Percentiles rank a stretch among this genome's conserved stretches.
phyloP scores from a whole-genome alignment of 2,797 vertebrate genomes.

The Paedocypris micromegethes region DNA sequence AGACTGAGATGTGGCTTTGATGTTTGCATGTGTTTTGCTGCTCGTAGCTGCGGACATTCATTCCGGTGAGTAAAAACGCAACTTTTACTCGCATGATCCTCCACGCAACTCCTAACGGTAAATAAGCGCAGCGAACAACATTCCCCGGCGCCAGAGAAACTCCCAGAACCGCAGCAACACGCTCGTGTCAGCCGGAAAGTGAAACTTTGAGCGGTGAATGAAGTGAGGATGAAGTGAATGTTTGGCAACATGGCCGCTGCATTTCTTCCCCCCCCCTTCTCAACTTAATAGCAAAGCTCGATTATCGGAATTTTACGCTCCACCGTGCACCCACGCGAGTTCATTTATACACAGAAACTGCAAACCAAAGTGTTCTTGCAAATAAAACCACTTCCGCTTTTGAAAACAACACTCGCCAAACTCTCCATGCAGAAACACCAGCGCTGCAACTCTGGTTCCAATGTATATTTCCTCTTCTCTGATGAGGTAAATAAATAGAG shows the following conservation, averaged over 20 bases:
- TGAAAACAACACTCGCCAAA: conserved; percentile 14
- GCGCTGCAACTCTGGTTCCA: not conserved
- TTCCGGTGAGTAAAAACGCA: conserved; percentile 36
- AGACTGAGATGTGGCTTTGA: conserved; percentile 10
- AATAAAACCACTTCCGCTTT: not conserved
- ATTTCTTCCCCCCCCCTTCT: conserved; percentile 5
- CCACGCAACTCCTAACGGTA: not conserved
- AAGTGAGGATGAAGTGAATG: conserved; percentile 19
- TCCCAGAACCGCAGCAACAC: not conserved
- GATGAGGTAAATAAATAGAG: not conserved
- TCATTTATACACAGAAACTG: not conserved
- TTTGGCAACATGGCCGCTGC: conserved; percentile 42
- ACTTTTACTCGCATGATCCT: conserved; percentile 10
- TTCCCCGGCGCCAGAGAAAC: too few relatives aligned
- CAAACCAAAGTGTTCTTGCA: not conserved
- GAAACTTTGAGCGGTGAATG: conserved; percentile 7
- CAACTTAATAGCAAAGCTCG: not conserved
- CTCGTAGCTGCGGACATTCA: conserved; percentile 31
- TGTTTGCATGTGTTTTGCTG: conserved; percentile 8
- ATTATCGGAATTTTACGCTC: not conserved
- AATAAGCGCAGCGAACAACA: not conserved
- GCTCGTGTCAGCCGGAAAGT: not conserved
- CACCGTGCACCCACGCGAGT: too few relatives aligned
- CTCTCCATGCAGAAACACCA: not conserved
- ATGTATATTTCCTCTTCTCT: not conserved